Evolutionary conservation across 2,113 vertebrate genomes (phyloP), one percentile per base, ranked within the genome.

Genomic region (Calonectris borealis): DNA sequence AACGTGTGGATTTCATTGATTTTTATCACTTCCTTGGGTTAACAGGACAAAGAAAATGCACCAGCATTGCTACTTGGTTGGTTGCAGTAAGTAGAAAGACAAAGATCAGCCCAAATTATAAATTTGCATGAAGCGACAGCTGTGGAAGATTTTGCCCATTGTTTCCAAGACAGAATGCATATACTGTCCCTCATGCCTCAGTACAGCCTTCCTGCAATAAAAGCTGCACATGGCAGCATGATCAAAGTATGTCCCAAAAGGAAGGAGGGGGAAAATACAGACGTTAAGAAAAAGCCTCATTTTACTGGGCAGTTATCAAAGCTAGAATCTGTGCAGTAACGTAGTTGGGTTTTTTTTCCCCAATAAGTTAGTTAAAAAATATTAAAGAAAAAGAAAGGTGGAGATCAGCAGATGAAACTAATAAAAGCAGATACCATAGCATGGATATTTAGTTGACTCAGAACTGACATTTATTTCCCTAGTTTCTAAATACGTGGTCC

Each of bases 281-380:
- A 11, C 55, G 65, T 38, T 32, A 29, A 38, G 65, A 94, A 70
- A 66, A 70, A 96, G 46, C 55, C 64, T 96, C 27, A 36, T 93
- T 96, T 94, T 65, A 71, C 69, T 26, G 36, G 77, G 46, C 46
- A 83, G 64, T 55, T 83, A 72, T 24, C 68, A 61, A 92, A 93
- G 34, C 36, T 90, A 76, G 86, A 94, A 94, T 93, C 82, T 82
- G 70, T 16, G 76, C 90, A 86, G 70, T 64, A 86, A 91, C 42
- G n/a, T 21, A 58, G 62, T 3, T 40, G 20, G 22, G 6, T 1
- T 9, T 9, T 27, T 27, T 21, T 1, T 0, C 10, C 27, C 11
- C 22, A 62, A 1, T 46, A 83, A 69, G 32, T 64, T 49, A 60
- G 40, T 71, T 68, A n/a, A 83, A 78, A 84, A 76, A n/a, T 34